These are phyloP conservation scores for Napeogenes inachia DNA, from an alignment of 2,888 invertebrate species.

Conservation along the genomic window DNA sequence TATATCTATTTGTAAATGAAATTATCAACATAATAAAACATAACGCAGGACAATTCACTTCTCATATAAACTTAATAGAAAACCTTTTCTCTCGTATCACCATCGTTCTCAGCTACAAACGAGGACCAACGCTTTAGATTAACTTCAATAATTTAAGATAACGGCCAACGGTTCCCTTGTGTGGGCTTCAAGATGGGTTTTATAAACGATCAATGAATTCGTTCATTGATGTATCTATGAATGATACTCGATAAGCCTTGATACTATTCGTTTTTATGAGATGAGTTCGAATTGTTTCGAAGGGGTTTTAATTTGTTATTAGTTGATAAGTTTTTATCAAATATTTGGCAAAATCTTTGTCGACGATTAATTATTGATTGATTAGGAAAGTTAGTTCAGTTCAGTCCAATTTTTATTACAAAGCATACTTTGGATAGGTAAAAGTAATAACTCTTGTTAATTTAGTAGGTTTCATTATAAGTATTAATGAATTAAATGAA, in stretches of 20 bases:
- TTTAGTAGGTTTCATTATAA: too few relatives aligned
- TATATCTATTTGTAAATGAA: background rate
- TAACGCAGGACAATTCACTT: background rate
- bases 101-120: slow-evolving; percentile 3
- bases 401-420: too few relatives aligned
- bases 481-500: too few relatives aligned
- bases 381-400: too few relatives aligned
- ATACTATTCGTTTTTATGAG: slow-evolving; percentile 1
- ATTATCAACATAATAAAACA: background rate
- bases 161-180: slow-evolving; percentile 12
- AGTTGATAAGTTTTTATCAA: too few relatives aligned
- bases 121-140: slow-evolving; percentile 21
- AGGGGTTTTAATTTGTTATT: too few relatives aligned
- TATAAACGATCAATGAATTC: slow-evolving; percentile 6
- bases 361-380: too few relatives aligned
- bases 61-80: slow-evolving; percentile 2
- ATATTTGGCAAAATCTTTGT: too few relatives aligned
- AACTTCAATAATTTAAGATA: slow-evolving; percentile 19
- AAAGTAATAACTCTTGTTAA: too few relatives aligned
- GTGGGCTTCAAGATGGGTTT: slow-evolving; percentile 5
- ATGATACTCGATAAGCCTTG: background rate
- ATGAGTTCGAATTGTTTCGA: background rate
- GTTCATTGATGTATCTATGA: slow-evolving; percentile 7
- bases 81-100: slow-evolving; percentile 3
- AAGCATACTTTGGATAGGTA: too few relatives aligned